Evolutionary conservation across 2,113 vertebrate genomes (phyloP).

Genomic region (Cryptomyrus ogoouensis): DNA sequence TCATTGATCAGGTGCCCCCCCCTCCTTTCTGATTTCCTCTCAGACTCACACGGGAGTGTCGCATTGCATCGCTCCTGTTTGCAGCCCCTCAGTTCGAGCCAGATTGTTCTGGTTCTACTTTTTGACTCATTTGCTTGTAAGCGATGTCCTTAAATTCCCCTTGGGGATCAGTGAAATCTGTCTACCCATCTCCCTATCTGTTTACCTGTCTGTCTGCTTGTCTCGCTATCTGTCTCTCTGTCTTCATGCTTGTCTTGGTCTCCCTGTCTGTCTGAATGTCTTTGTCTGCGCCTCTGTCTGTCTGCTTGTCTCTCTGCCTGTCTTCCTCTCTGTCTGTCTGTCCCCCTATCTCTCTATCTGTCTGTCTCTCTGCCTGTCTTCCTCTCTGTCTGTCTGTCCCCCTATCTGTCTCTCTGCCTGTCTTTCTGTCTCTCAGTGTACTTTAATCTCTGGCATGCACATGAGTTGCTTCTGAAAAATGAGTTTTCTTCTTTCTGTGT

Average conservation of each 20-base stretch:
- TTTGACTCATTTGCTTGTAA: background rate
- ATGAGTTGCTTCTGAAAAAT: background rate
- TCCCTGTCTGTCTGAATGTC: background rate
- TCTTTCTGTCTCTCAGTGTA: background rate
- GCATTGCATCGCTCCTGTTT: background rate
- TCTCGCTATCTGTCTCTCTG: background rate
- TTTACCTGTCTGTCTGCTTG: background rate
- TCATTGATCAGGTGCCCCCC: constrained; percentile 79
- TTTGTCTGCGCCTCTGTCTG: background rate
- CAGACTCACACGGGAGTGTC: background rate
- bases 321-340: background rate
- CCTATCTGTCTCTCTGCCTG: background rate
- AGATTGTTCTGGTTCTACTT: background rate
- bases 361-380: background rate
- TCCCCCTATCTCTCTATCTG: too few species aligned
- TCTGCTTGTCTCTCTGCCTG: background rate
- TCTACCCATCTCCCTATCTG: background rate
- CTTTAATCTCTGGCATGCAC: background rate
- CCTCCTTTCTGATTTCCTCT: background rate
- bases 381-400: background rate
- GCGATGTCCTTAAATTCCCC: background rate
- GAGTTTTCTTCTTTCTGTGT: background rate
- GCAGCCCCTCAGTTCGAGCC: background rate
- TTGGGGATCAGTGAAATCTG: background rate
- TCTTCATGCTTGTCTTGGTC: background rate